Evolutionary conservation across 2,888 invertebrate genomes (phyloP), one percentile per base, ranked within the genome.

Genomic region (Lycaena phlaeas): DNA sequence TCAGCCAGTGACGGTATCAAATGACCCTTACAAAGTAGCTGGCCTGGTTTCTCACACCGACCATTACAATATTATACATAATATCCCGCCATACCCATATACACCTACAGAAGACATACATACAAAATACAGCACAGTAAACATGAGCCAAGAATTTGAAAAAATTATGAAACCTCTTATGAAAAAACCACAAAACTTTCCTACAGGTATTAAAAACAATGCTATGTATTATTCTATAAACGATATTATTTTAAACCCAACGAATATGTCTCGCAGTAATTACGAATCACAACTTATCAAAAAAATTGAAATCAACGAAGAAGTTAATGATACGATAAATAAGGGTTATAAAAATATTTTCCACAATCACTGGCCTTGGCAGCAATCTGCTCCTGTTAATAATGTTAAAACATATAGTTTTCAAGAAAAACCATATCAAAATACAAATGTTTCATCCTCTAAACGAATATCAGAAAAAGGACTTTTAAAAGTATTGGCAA

Each of bases 401-500:
- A n/a, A n/a, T n/a, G n/a, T n/a, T n/a, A n/a, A n/a, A n/a, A n/a
- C n/a, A n/a, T n/a, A n/a, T n/a, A n/a, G n/a, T n/a, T n/a, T n/a
- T n/a, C n/a, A n/a, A n/a, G n/a, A n/a, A n/a, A n/a, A n/a, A n/a
- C n/a, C n/a, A n/a, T n/a, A n/a, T n/a, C n/a, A n/a, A n/a, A n/a
- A n/a, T n/a, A n/a, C n/a, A n/a, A n/a, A n/a, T n/a, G n/a, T n/a
- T n/a, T n/a, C n/a, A n/a, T n/a, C n/a, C n/a, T 51, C 50, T 18
- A 72, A 65, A 43, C 51, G 62, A 2, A 57, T 78, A 0, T 64
- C 68, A 10, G 79, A 82, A 54, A 66, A 60, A 57, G 76, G 74
- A 4, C 48, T 84, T 1, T 54, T 79, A 0, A 82, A 77, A 58
- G 66, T 84, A 0, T 54, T 84, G 1, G 57, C 77, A 1, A 73